Evolutionary conservation across 2,888 invertebrate species (phyloP).

Genomic region (Schizaphis graminum): DNA sequence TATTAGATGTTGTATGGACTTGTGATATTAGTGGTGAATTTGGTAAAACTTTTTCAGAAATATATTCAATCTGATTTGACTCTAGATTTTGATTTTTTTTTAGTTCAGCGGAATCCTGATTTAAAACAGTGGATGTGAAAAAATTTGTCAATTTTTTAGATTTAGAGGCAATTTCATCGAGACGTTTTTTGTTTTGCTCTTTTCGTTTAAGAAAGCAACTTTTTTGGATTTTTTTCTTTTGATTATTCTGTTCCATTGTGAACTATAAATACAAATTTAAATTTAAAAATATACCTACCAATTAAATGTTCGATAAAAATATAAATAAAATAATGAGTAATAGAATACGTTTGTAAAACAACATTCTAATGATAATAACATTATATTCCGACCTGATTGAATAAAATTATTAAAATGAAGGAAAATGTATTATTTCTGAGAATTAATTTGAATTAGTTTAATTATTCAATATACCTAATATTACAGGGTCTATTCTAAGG

Average conservation of each 20-base stretch:
- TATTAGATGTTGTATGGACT: neutral
- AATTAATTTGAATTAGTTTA: too few species aligned
- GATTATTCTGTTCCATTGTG: constrained; percentile 1
- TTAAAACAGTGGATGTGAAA: neutral
- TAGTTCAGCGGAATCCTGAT: neutral
- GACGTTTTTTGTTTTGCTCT: neutral
- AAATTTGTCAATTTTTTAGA: constrained; percentile 1
- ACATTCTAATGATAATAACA: too few species aligned
- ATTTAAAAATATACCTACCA: too few species aligned
- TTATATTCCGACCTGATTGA: too few species aligned
- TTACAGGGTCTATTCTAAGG: too few species aligned
- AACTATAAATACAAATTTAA: neutral
- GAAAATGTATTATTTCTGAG: too few species aligned
- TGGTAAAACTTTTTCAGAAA: neutral
- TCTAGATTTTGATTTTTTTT: neutral
- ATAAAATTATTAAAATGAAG: too few species aligned
- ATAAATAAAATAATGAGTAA: too few species aligned
- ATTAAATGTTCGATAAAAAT: too few species aligned
- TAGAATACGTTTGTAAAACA: too few species aligned
- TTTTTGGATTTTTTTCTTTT: constrained; percentile 2
- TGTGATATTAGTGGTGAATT: neutral
- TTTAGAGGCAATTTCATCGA: neutral
- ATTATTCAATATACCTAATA: too few species aligned
- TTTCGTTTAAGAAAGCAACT: neutral
- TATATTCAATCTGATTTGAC: neutral